A percentile compares a stretch with the other conserved stretches of the same genome.
Evolutionary conservation across 2,888 invertebrate genomes (phyloP).

Genomic region (Drosophila pullipes): DNA sequence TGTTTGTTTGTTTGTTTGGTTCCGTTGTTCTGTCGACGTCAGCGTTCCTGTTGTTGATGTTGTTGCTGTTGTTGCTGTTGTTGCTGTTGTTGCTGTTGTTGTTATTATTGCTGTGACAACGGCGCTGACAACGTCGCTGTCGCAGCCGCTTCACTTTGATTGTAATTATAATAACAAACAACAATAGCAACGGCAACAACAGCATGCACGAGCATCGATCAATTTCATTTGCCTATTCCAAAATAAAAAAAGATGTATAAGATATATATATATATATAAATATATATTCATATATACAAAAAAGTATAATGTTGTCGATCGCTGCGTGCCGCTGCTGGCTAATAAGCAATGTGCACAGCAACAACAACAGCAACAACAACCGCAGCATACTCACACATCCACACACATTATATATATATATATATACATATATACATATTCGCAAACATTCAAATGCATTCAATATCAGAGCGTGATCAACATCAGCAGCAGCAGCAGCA

Average conservation of each 20-base stretch:
- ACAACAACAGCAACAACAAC: background rate
- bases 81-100: background rate
- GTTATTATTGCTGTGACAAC: constrained; percentile 4
- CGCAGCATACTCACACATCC: background rate
- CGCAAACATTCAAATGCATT: constrained; percentile 44
- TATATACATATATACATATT: background rate
- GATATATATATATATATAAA: background rate
- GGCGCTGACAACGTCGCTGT: constrained; percentile 6
- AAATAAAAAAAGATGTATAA: constrained; percentile 5
- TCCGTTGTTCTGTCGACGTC: constrained; percentile 39
- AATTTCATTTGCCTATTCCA: constrained; percentile 38
- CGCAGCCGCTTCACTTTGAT: constrained; percentile 49
- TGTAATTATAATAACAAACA: constrained; percentile 56
- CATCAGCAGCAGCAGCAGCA: constrained; percentile 31
- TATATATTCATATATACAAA: background rate
- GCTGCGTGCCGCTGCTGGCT: constrained; percentile 32
- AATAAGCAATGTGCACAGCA: constrained; percentile 8
- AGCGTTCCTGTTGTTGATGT: background rate
- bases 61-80: background rate
- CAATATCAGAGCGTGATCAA: constrained; percentile 57
- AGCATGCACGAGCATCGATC: constrained; percentile 35
- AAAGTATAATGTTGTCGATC: constrained; percentile 44
- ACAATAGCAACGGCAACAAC: constrained; percentile 24
- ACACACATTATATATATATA: background rate
- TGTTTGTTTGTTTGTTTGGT: constrained; percentile 16